Evolutionary conservation across 2,797 vertebrate species (phyloP).

Genomic region (Xenops minutus): DNA sequence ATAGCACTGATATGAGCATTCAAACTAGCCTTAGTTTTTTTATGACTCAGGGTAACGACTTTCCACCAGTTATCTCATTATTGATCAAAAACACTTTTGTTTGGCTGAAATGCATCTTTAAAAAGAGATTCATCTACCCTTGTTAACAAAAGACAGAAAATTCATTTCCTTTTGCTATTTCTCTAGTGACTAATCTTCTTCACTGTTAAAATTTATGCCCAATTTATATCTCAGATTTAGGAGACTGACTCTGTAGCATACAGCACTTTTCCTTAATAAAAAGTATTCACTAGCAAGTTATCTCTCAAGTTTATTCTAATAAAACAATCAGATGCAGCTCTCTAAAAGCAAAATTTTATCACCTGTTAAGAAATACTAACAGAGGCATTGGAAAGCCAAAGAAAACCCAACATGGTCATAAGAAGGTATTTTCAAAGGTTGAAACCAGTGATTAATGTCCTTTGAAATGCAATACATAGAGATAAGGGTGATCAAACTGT

Average conservation of each 20-base stretch:
- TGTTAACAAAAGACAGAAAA: neutral
- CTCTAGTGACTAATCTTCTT: neutral
- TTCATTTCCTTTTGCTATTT: neutral
- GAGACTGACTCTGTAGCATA: neutral
- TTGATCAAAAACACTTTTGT: neutral
- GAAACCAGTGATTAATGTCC: neutral
- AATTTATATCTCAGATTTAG: neutral
- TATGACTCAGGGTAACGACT: neutral
- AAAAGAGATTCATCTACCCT: neutral
- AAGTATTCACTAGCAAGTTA: neutral
- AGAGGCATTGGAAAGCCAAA: too few species aligned
- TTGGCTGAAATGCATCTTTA: neutral
- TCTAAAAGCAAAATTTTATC: neutral
- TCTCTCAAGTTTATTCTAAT: neutral
- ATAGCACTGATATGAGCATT: slow-evolving; percentile 25
- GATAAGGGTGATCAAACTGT: neutral
- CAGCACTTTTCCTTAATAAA: neutral
- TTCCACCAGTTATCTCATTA: neutral
- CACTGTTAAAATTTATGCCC: neutral
- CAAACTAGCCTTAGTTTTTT: neutral
- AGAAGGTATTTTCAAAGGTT: neutral
- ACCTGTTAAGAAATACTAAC: too few species aligned
- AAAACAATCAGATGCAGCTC: neutral
- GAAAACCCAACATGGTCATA: accelerated
- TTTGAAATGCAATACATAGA: neutral